Evolutionary conservation across 2,888 invertebrate species (phyloP).

Genomic region (Xiphydria camelus): DNA sequence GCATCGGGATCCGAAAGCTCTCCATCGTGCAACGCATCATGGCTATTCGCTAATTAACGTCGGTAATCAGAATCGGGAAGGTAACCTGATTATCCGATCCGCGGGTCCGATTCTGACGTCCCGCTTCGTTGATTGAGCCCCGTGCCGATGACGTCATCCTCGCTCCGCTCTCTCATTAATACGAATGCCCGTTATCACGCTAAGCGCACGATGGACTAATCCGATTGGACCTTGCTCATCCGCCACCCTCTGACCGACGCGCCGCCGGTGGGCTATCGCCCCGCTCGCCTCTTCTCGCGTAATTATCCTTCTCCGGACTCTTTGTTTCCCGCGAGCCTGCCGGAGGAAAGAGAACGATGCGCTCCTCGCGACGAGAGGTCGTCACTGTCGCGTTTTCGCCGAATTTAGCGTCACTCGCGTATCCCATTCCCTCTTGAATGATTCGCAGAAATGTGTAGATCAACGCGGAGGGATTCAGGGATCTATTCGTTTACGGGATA

Average conservation of each 20-base stretch:
- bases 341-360: too few relatives aligned
- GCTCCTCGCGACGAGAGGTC: too few relatives aligned
- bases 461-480: too few relatives aligned
- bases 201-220: conserved; percentile 32
- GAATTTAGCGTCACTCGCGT: too few relatives aligned
- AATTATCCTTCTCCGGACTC: too few relatives aligned
- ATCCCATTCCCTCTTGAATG: too few relatives aligned
- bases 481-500: too few relatives aligned
- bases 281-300: not conserved
- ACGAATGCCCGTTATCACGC: conserved; percentile 36
- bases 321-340: too few relatives aligned
- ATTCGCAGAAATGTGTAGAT: too few relatives aligned
- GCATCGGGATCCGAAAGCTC: conserved; percentile 32
- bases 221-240: conserved; percentile 27
- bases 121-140: conserved; percentile 42
- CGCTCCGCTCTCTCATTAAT: conserved; percentile 36
- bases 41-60: conserved; percentile 54
- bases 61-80: conserved; percentile 51
- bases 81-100: conserved; percentile 48
- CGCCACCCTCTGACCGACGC: not conserved
- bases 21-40: conserved; percentile 44
- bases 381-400: too few relatives aligned
- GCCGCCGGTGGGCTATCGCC: not conserved
- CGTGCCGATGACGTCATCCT: conserved; percentile 35
- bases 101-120: conserved; percentile 47